Evolutionary conservation across 2,113 vertebrate species (phyloP), one percentile per base, ranked within the genome.

Genomic region (Corythaeola cristata): DNA sequence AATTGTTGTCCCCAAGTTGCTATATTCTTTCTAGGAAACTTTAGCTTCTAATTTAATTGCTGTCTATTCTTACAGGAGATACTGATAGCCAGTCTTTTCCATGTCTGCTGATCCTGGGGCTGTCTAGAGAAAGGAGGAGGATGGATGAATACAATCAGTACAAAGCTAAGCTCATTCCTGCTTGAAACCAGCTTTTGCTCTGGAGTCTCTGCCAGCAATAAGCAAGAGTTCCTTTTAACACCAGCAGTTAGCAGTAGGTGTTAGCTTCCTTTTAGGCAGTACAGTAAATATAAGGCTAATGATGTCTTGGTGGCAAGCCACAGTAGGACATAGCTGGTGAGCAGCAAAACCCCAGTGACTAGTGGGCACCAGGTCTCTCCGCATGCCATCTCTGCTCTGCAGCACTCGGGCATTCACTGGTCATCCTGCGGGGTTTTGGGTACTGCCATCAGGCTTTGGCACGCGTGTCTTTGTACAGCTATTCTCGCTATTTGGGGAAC

Each of bases 381-480:
- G 0, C 2, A 2, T 1, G 6, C 39, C 47, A 0, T 4, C 37
- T 35, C 28, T 11, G 45, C 30, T 47, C 60, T 39, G 33, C 19
- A 5, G 52, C 2, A 15, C 45, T 24, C 16, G 2, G 2, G 4
- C 28, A 5, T 30, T 28, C 17, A 3, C 16, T 11, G 28, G 10
- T 13, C 47, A 49, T 5, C 55, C 26, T 7, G 1, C 0, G 2
- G 47, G 24, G 28, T 3, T n/a, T 27, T 26, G 59, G 7, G n/a
- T 22, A 3, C 13, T 12, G 28, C 35, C 35, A 11, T 30, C 5
- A 32, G 58, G 58, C 50, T 50, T 23, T 21, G 74, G 27, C 9
- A 1, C 2, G 4, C 8, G 24, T 8, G 8, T 9, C 39, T 14
- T 47, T 2, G 1, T 26, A 21, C 24, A 55, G 39, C n/a, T 62